These are phyloP conservation scores for Noctua janthe DNA, from an alignment of 2,888 invertebrate species.

Conservation along the genomic window DNA sequence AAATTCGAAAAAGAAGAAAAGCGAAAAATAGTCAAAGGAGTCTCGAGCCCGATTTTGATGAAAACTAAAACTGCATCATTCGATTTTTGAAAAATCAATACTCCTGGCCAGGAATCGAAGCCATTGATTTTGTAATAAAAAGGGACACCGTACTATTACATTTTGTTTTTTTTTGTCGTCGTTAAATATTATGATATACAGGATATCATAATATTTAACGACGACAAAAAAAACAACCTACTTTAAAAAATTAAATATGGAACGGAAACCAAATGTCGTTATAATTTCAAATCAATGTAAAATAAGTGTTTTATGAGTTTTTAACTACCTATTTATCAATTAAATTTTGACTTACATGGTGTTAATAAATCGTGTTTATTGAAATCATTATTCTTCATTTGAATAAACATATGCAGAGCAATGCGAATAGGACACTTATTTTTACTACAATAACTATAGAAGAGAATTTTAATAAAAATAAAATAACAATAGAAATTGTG, in stretches of 20 bases:
- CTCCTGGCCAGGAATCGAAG: too few relatives aligned
- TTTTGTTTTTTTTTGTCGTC: too few relatives aligned
- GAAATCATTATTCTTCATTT: not conserved
- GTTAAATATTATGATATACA: too few relatives aligned
- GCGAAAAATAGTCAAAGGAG: too few relatives aligned
- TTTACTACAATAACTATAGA: not conserved
- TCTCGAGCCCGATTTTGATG: too few relatives aligned
- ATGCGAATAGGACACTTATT: not conserved
- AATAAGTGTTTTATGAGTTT: slow-evolving; percentile 21
- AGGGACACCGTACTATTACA: too few relatives aligned
- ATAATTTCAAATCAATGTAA: slow-evolving; percentile 42
- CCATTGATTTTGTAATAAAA: too few relatives aligned
- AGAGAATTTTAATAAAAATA: not conserved
- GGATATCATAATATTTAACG: slow-evolving; percentile 1
- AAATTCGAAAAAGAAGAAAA: too few relatives aligned
- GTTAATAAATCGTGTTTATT: not conserved
- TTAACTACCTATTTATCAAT: slow-evolving; percentile 20
- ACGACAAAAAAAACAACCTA: slow-evolving; percentile 1
- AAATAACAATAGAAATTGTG: not conserved
- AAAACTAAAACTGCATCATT: too few relatives aligned
- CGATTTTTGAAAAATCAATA: too few relatives aligned
- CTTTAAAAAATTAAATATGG: not conserved
- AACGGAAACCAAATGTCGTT: slow-evolving; percentile 40
- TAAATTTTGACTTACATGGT: not conserved
- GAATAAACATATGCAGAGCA: not conserved